Percentiles rank a stretch among this genome's conserved stretches.
Evolutionary conservation across 2,888 invertebrate genomes (phyloP).

Genomic region (Trachelus troglodyta): DNA sequence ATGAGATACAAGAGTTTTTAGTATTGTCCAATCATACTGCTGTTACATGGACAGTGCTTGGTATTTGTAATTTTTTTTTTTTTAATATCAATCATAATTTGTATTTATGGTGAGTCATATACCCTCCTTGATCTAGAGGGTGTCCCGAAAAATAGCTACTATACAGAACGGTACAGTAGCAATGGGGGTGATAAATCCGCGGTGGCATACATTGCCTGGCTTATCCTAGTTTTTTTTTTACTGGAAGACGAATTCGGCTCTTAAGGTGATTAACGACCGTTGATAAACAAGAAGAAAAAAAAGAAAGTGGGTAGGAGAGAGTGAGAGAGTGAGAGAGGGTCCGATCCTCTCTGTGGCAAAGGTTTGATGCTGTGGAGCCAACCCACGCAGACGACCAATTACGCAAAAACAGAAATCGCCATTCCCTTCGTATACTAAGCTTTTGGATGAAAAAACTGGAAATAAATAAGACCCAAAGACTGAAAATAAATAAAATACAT

Average conservation of each 20-base stretch:
- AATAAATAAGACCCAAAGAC: too few species aligned
- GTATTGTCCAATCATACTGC: not conserved
- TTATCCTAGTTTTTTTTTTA: constrained; percentile 4
- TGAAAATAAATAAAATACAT: not conserved
- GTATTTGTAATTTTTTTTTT: not conserved
- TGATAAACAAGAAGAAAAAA: not conserved
- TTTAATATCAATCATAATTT: not conserved
- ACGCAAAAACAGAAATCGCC: constrained; percentile 1
- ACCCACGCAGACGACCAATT: not conserved
- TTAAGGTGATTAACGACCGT: constrained; percentile 8
- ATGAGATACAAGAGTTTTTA: not conserved
- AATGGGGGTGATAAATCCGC: not conserved
- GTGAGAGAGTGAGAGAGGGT: not conserved
- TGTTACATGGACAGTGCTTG: not conserved
- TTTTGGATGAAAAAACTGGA: not conserved
- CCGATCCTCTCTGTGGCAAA: not conserved
- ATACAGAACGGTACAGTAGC: not conserved
- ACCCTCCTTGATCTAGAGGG: not conserved
- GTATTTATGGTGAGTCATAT: not conserved
- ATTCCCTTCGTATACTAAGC: not conserved
- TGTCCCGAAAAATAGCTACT: not conserved
- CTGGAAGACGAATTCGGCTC: constrained; percentile 14
- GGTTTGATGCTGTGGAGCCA: not conserved
- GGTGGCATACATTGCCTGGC: constrained; percentile 8
- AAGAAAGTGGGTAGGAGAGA: not conserved